These are phyloP conservation scores for Hydraecia micacea DNA, from an alignment of 2,888 invertebrate species.

Conservation along the genomic window DNA sequence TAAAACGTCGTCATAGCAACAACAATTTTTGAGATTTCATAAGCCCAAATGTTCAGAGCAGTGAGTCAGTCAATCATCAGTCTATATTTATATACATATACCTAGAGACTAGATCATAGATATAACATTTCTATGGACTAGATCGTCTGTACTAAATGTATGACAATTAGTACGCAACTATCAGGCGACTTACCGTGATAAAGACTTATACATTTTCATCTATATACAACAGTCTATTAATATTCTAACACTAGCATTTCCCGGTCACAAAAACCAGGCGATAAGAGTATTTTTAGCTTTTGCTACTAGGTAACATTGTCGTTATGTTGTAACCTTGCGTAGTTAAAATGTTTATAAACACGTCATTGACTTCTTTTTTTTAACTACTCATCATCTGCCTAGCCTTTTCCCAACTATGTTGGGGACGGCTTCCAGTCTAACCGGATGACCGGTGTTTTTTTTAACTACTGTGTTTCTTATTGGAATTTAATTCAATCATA, in stretches of 20 bases:
- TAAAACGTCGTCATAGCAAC: conserved; percentile 32
- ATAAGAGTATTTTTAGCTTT: conserved; percentile 46
- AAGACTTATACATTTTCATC: conserved; percentile 27
- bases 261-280: conserved; percentile 46
- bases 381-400: too few species aligned
- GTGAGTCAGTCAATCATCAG: conserved; percentile 48
- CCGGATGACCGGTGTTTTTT: too few species aligned
- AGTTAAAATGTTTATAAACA: conserved; percentile 23
- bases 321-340: conserved; percentile 50
- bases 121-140: too few species aligned
- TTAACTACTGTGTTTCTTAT: conserved; percentile 2
- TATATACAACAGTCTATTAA: conserved; percentile 37
- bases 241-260: conserved; percentile 47
- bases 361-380: conserved; percentile 2
- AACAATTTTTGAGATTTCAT: conserved; percentile 9
- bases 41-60: conserved; percentile 38
- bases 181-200: conserved; percentile 39
- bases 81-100: conserved; percentile 32
- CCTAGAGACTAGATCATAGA: conserved; percentile 33
- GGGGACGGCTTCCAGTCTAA: too few species aligned
- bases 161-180: conserved; percentile 24
- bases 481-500: conserved; percentile 34
- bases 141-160: conserved; percentile 24
- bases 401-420: too few species aligned
- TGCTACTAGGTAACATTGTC: conserved; percentile 8